Base-by-base conservation (phyloP, 2,888 invertebrate genomes). In the Pherbina coryleti region DNA sequence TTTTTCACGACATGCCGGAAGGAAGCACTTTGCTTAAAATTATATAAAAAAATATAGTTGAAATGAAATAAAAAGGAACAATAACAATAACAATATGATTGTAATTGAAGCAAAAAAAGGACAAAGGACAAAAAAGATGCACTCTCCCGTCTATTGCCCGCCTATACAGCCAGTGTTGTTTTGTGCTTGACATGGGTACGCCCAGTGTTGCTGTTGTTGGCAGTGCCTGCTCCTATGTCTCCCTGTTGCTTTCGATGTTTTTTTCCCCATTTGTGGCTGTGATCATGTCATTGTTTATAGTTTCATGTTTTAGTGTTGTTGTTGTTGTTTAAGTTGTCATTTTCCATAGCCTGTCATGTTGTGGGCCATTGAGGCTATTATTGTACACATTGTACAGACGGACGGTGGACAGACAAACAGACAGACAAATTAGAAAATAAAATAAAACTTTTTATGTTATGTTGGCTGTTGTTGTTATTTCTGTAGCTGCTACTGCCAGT, bases 1-100 rank as follows among this genome's bases (percentile, higher is more conserved):
- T 73, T 73, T 73, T 57, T 72, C 44, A 73, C 49, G 73, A 73
- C 73, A 73, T 57, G 72, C 17, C 72, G 72, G 72, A 72, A 72
- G 72, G 72, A 72, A 72, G 72, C 72, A 72, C 55, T 72, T 57
- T 57, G 37, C 37, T 72, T 19, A 34, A 22, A 22, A 57, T 57
- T 72, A 57, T 37, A 57, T 37, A 57, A 64, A 31, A 62, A 28
- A 34, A 5, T n/a, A 19, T n/a, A 28, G 11, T 51, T 25, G 31
- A 71, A 57, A 57, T 3, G 55, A 14, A 11, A 7, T n/a, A 1
- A 22, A 31, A 22, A 31, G 22, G 5, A 69, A 34, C 57, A 64
- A 34, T 34, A 64, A 28, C 57, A 60, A 60, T 60, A 22, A 22
- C n/a, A 34, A n/a, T 37, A n/a, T 67, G 22, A 37, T 22, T 37